phyloP scores from a whole-genome alignment of 2,113 vertebrate species.

The Centropus unirufus region DNA sequence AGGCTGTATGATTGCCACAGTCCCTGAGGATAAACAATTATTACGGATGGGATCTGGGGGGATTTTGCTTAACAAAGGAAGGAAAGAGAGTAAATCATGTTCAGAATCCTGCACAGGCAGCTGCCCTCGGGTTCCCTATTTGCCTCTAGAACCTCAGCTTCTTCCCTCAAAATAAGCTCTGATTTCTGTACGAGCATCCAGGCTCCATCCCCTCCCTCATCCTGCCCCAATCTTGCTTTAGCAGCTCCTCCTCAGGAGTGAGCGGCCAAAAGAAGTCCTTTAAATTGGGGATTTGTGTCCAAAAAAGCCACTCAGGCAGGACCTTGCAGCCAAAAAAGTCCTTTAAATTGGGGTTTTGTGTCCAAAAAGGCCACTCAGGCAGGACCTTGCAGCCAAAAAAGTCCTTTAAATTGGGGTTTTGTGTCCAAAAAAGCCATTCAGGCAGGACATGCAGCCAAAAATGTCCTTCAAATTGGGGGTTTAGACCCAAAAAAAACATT shows the following conservation, averaged over 20 bases:
- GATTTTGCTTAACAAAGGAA: background rate
- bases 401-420: too few relatives aligned
- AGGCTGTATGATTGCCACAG: background rate
- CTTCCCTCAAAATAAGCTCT: background rate
- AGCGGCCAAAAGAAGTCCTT: background rate
- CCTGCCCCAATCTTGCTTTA: accelerated
- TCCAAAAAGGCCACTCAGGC: background rate
- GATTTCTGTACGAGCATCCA: background rate
- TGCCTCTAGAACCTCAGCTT: background rate
- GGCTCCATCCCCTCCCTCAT: background rate
- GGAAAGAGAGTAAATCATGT: accelerated
- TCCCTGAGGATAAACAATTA: background rate
- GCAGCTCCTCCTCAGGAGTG: background rate
- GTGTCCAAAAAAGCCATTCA: background rate
- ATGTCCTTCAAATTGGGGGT: background rate
- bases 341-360: background rate
- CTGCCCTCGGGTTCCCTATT: accelerated
- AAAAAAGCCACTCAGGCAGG: background rate
- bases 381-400: background rate
- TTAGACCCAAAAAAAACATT: background rate
- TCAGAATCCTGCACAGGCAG: accelerated
- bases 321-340: accelerated
- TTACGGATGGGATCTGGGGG: accelerated
- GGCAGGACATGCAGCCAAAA: background rate
- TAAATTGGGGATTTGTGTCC: background rate